phyloP scores from a whole-genome alignment of 2,113 vertebrate species.

The Gasterosteus aculeatus region DNA sequence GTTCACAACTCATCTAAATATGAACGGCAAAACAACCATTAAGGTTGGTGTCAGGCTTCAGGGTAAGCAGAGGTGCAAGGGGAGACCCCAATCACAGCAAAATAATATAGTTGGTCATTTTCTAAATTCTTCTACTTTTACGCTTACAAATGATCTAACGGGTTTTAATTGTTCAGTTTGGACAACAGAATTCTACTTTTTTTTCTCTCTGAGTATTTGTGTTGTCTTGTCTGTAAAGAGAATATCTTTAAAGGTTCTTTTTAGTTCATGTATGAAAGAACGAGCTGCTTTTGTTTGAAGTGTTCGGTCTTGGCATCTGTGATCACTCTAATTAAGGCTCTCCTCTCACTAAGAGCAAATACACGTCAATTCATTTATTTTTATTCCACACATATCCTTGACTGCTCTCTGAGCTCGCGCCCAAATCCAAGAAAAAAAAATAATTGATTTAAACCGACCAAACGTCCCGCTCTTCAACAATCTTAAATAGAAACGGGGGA shows the following conservation, averaged over 20 bases:
- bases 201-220: constrained; percentile 42
- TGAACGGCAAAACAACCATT: constrained; percentile 45
- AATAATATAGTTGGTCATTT: constrained; percentile 52
- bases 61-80: constrained; percentile 25
- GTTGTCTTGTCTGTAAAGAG: constrained; percentile 65
- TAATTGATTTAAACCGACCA: constrained; percentile 63
- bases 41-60: constrained; percentile 34
- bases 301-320: constrained; percentile 68
- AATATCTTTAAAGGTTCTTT: constrained; percentile 59
- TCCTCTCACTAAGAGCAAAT: constrained; percentile 58
- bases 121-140: constrained; percentile 51
- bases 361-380: constrained; percentile 69
- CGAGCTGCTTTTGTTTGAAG: constrained; percentile 71
- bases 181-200: constrained; percentile 32
- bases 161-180: constrained; percentile 13
- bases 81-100: constrained; percentile 54
- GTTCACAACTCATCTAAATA: constrained; percentile 72
- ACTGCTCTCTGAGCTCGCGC: constrained; percentile 67
- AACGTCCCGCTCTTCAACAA: constrained; percentile 46
- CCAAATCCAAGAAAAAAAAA: constrained; percentile 68
- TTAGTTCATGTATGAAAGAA: constrained; percentile 63
- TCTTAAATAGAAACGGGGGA: constrained; percentile 70
- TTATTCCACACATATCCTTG: constrained; percentile 72
- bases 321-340: constrained; percentile 74
- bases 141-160: constrained; percentile 41